A percentile compares a stretch with the other conserved stretches of the same genome.
phyloP scores from a whole-genome alignment of 2,113 vertebrate species.

The Meles meles region DNA sequence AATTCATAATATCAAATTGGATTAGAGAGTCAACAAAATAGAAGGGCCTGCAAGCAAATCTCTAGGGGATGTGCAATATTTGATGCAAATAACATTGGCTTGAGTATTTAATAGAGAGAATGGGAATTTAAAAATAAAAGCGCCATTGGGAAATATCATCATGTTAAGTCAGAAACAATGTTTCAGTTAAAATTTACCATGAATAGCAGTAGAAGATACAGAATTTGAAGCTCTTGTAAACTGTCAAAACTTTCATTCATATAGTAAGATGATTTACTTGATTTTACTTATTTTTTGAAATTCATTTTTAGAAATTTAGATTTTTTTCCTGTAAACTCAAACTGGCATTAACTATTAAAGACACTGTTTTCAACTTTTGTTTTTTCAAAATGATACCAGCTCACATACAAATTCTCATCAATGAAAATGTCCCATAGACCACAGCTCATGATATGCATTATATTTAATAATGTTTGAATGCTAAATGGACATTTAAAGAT shows the following conservation, averaged over 20 bases:
- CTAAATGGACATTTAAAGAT: not conserved
- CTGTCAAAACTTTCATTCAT: not conserved
- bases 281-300: not conserved
- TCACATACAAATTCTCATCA: not conserved
- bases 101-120: not conserved
- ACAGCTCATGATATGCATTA: not conserved
- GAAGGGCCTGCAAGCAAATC: not conserved
- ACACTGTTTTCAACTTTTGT: not conserved
- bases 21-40: not conserved
- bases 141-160: not conserved
- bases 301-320: not conserved
- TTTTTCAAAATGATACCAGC: not conserved
- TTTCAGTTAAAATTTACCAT: not conserved
- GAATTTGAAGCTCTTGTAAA: not conserved
- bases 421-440: not conserved
- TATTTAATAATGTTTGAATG: not conserved
- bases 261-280: not conserved
- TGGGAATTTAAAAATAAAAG: constrained; percentile 36
- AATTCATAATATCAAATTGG: not conserved
- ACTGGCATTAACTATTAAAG: not conserved
- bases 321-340: not conserved
- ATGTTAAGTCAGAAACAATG: not conserved
- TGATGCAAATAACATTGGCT: not conserved
- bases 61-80: not conserved
- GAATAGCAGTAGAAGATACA: not conserved